These are phyloP conservation scores for Borostomias antarcticus DNA, from an alignment of 2,797 vertebrate species.

Conservation along the genomic window DNA sequence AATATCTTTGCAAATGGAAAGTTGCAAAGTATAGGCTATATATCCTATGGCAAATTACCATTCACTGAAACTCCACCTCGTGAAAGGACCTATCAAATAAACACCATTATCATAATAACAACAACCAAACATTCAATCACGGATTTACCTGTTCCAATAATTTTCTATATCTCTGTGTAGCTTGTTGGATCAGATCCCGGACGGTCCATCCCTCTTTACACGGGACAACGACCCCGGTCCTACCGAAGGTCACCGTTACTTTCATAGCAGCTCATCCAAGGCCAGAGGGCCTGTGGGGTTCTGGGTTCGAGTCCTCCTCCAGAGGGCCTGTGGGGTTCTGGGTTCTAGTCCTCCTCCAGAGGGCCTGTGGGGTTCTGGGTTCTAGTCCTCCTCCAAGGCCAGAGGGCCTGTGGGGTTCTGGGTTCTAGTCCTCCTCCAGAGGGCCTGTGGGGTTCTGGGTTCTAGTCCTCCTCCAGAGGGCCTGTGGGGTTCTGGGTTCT, in stretches of 20 bases:
- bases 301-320: neutral
- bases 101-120: neutral
- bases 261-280: conserved; percentile 81
- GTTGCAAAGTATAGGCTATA: neutral
- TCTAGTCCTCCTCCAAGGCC: conserved; percentile 42
- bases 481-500: neutral
- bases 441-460: neutral
- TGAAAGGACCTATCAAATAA: too few species aligned
- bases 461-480: neutral
- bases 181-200: conserved; percentile 90
- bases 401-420: neutral
- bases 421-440: neutral
- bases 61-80: neutral
- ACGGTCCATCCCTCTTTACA: conserved; percentile 92
- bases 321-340: neutral
- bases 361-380: neutral
- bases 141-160: conserved; percentile 87
- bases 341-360: neutral
- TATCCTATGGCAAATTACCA: neutral
- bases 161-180: conserved; percentile 91
- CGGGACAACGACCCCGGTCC: conserved; percentile 92
- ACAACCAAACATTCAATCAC: neutral
- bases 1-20: neutral
- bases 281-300: neutral
- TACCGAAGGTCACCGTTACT: conserved; percentile 92